Evolutionary conservation across 2,888 invertebrate species (phyloP), one percentile per base, ranked within the genome.

Genomic region (Zaprionus lineosus): DNA sequence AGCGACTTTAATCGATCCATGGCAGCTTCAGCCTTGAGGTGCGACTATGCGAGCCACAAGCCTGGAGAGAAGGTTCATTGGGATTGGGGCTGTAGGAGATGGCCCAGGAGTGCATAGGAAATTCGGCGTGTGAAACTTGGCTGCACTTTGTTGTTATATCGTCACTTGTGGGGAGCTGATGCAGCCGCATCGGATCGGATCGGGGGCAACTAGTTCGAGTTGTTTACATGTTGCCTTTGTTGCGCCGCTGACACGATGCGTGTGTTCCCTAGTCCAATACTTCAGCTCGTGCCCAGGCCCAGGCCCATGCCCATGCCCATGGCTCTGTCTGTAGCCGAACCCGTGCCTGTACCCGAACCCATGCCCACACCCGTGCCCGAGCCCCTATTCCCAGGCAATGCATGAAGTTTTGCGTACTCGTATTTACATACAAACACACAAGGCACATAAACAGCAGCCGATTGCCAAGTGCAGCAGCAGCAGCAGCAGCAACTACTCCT

Each of bases 211-310:
- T 78, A 65, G 79, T 66, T 72, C 65, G 68, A 65, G 72, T 83
- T 82, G 81, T 82, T 82, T 82, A 82, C 81, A 84, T 84, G 86
- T 82, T n/a, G 81, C 78, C 85, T 79, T 82, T 84, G 77, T 76
- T 76, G 76, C 82, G 72, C 81, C 81, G 76, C 64, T 70, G 71
- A 57, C 40, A 77, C 84, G 83, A 84, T 82, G 78, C 78, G 78
- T 79, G 78, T 79, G 78, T 82, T 79, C 83, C 59, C 55, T 28
- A 40, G 60, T 11, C 12, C 36, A n/a, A 7, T 8, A 21, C 39
- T 12, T 8, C 15, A 12, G n/a, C 33, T 8, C 15, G 33, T 16
- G 8, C 15, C 26, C 6, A 3, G 5, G 1, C 16, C 39, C n/a
- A n/a, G n/a, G n/a, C n/a, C n/a, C n/a, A n/a, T n/a, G n/a, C n/a